Conservation (phyloP, 2,888 invertebrate species). For the Temnothorax ravouxi region DNA sequence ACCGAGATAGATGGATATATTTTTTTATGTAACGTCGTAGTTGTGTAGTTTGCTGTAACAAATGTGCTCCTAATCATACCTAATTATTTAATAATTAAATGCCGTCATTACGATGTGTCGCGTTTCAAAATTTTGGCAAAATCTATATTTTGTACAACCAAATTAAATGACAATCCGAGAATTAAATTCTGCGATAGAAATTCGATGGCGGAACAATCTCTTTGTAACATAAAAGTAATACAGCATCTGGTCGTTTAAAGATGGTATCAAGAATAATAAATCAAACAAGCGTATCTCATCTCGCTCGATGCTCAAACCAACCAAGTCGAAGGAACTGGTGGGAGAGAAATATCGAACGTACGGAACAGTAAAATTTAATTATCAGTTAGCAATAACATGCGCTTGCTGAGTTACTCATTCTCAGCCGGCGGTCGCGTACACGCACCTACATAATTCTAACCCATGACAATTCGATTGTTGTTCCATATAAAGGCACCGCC, state of each 20-base stretch:
- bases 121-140: background rate
- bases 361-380: constrained; percentile 65
- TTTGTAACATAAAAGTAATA: constrained; percentile 33
- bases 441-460: constrained; percentile 57
- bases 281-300: constrained; percentile 42
- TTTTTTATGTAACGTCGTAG: background rate
- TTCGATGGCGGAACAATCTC: background rate
- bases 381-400: constrained; percentile 66
- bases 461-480: constrained; percentile 43
- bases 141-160: background rate
- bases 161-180: background rate
- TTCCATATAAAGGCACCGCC: constrained; percentile 60
- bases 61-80: constrained; percentile 1
- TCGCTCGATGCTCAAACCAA: constrained; percentile 35
- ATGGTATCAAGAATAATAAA: constrained; percentile 56
- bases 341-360: constrained; percentile 22
- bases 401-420: constrained; percentile 52
- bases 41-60: background rate
- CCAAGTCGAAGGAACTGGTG: constrained; percentile 7
- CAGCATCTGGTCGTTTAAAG: constrained; percentile 36
- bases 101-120: background rate
- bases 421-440: constrained; percentile 43
- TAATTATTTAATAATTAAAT: constrained; percentile 12
- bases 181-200: constrained; percentile 26
- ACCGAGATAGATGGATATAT: background rate